Evolutionary conservation across 2,888 invertebrate genomes (phyloP).

Genomic region (Nephrocerus scutellatus): DNA sequence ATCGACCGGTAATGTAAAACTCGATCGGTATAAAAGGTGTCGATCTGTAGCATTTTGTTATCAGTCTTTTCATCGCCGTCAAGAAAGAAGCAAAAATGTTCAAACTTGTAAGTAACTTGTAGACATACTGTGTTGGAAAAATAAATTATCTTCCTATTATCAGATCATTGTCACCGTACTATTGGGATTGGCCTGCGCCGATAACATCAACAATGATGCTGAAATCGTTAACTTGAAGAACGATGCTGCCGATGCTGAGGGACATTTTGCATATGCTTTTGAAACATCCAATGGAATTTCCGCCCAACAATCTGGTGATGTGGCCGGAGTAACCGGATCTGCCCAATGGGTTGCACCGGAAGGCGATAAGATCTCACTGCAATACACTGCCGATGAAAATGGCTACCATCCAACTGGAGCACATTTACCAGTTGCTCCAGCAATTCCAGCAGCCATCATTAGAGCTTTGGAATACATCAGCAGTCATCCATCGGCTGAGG

Average conservation of each 20-base stretch:
- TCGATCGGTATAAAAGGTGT: too few relatives aligned
- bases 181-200: constrained; percentile 33
- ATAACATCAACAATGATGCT: constrained; percentile 36
- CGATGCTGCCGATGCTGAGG: constrained; percentile 42
- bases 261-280: constrained; percentile 44
- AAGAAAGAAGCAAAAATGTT: too few relatives aligned
- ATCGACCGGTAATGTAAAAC: too few relatives aligned
- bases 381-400: constrained; percentile 54
- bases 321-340: constrained; percentile 53
- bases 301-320: constrained; percentile 50
- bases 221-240: constrained; percentile 38
- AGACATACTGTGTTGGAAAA: too few relatives aligned
- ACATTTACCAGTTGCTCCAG: constrained; percentile 49
- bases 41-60: too few relatives aligned
- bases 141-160: constrained; percentile 8
- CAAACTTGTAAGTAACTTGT: too few relatives aligned
- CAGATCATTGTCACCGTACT: constrained; percentile 30
- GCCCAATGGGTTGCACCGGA: constrained; percentile 52
- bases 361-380: constrained; percentile 46
- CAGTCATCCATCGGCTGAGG: constrained; percentile 46
- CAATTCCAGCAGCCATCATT: constrained; percentile 52
- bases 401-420: constrained; percentile 52
- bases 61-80: too few relatives aligned
- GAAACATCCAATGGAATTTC: constrained; percentile 56
- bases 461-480: constrained; percentile 51